Evolutionary conservation across 2,888 invertebrate species (phyloP).

Genomic region (Amphipoea lucens): DNA sequence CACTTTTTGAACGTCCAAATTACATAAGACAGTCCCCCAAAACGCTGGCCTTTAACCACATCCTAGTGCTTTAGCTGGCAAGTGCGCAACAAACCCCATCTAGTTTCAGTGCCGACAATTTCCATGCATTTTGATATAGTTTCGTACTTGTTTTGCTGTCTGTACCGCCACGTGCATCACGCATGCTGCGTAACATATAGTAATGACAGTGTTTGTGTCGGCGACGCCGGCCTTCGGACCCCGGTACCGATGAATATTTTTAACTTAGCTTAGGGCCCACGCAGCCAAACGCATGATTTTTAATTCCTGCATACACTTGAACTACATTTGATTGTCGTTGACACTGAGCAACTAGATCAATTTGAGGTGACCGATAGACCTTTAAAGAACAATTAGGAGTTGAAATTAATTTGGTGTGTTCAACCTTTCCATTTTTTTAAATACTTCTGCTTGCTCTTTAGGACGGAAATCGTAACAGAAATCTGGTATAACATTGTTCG

Average conservation of each 20-base stretch:
- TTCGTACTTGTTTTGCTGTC: conserved; percentile 66
- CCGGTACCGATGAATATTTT: conserved; percentile 71
- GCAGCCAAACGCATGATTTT: conserved; percentile 60
- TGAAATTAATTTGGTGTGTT: neutral
- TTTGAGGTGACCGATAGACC: conserved; percentile 61
- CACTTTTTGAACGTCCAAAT: neutral
- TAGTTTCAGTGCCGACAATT: neutral
- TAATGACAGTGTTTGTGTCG: conserved; percentile 76
- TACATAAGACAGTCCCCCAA: too few relatives aligned
- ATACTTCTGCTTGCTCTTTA: neutral
- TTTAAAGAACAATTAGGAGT: conserved; percentile 48
- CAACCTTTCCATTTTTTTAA: conserved; percentile 1
- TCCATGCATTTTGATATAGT: neutral
- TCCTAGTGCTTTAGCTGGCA: neutral
- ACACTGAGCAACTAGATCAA: conserved; percentile 58
- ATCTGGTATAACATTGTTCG: neutral
- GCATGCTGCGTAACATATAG: conserved; percentile 81
- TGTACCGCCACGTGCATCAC: conserved; percentile 81
- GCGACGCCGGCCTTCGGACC: conserved; percentile 76
- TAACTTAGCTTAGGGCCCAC: conserved; percentile 73
- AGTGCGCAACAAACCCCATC: neutral
- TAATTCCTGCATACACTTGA: conserved; percentile 66
- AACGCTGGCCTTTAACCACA: neutral
- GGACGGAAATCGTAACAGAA: neutral
- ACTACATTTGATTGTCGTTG: conserved; percentile 62